Base-by-base conservation (phyloP, 2,888 invertebrate species). In the Drosophila paramelanica region DNA sequence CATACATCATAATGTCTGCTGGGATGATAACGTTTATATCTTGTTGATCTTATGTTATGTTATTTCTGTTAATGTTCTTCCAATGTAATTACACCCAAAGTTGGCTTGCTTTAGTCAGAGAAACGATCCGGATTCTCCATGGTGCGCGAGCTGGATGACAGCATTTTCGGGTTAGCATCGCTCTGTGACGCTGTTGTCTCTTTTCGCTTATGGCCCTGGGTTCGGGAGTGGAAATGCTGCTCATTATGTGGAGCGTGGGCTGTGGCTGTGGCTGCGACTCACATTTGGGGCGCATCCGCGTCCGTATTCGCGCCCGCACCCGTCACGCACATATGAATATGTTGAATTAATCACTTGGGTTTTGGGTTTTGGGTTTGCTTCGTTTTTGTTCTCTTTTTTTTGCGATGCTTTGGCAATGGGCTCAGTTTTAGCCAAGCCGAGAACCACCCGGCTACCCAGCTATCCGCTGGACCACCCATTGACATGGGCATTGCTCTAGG, bases 321-420 rank as follows among this genome's bases (percentile, higher is more conserved):
- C 65, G 71, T 70, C 73, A 81, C 81, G 82, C 86, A 81, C 87
- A 87, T 89, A 90, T 88, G 88, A 88, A 84, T 79, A 85, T 85
- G 83, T 72, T 81, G 88, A 88, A 90, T 88, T 89, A 88, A 88
- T 88, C 88, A 86, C 88, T 73, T 85, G 90, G 88, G 81, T 59
- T 83, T 80, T 70, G 69, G 67, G 67, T 11, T 57, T 68, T 64
- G 67, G 52, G 50, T 36, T 25, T 57, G 46, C 36, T 53, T 33
- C 59, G 46, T 14, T 58, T 62, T 52, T 67, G 14, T 38, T 23
- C 31, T 56, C 11, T 42, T 43, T 17, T 38, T 38, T 47, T 13
- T 38, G 31, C 43, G 43, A n/a, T 45, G 31, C 20, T 36, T 46
- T 58, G 38, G 68, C 52, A 25, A 39, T 61, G 70, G 70, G 72